These are phyloP conservation scores for Miichthys miiuy DNA, from an alignment of 2,797 vertebrate species.

Conservation along the genomic window DNA sequence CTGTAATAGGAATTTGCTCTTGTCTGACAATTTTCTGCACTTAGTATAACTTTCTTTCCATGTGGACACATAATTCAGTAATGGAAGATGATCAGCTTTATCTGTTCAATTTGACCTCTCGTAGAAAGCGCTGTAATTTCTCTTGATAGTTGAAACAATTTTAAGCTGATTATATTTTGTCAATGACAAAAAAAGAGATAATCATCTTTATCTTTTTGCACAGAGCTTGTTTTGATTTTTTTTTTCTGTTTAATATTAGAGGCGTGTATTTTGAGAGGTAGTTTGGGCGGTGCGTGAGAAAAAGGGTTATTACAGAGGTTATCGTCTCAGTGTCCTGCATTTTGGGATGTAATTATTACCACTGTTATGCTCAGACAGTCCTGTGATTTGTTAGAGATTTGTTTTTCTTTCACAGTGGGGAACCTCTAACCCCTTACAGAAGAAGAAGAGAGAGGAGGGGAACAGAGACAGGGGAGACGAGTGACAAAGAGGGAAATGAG, in stretches of 20 bases:
- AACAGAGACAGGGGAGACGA: slow-evolving; percentile 18
- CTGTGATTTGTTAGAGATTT: slow-evolving; percentile 67
- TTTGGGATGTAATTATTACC: slow-evolving; percentile 63
- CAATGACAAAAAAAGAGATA: slow-evolving; percentile 12
- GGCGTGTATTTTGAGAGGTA: slow-evolving; percentile 9
- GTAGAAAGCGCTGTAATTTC: slow-evolving; percentile 11
- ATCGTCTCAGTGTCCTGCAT: slow-evolving; percentile 62
- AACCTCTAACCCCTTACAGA: slow-evolving; percentile 50
- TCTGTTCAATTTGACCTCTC: slow-evolving; percentile 14
- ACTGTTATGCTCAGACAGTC: slow-evolving; percentile 55
- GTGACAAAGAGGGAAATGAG: slow-evolving; percentile 55
- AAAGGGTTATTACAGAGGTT: slow-evolving; percentile 52
- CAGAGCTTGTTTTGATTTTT: slow-evolving; percentile 23
- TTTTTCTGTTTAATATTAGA: slow-evolving; percentile 32
- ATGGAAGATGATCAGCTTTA: slow-evolving; percentile 6
- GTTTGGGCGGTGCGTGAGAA: slow-evolving; percentile 34
- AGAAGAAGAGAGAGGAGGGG: neutral
- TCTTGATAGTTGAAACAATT: slow-evolving; percentile 21
- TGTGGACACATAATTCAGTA: neutral
- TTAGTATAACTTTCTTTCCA: neutral
- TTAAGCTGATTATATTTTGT: slow-evolving; percentile 40
- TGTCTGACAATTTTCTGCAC: neutral
- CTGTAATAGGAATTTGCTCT: neutral
- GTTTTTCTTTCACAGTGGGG: slow-evolving; percentile 60
- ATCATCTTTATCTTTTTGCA: slow-evolving; percentile 15